Evolutionary conservation across 2,113 vertebrate genomes (phyloP).

Genomic region (Xenus cinereus): DNA sequence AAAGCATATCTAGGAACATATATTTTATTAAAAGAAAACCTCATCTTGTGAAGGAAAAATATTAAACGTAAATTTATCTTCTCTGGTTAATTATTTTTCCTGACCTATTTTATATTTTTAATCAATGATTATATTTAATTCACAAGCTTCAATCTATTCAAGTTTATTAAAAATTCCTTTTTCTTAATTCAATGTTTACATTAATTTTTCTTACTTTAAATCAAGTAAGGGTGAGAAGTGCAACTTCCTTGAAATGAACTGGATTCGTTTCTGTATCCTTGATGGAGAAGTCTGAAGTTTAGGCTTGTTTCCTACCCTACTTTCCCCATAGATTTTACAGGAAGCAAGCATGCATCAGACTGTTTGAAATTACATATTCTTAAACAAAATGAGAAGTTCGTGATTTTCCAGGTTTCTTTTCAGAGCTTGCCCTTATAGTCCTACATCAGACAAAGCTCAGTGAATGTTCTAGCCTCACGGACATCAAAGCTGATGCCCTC

Average conservation of each 20-base stretch:
- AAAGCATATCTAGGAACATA: background rate
- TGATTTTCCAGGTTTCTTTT: background rate
- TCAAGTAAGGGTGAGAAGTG: background rate
- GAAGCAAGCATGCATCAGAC: background rate
- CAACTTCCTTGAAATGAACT: background rate
- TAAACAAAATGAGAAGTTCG: background rate
- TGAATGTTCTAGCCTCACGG: background rate
- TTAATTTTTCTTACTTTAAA: conserved; percentile 10
- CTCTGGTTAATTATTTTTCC: conserved; percentile 8
- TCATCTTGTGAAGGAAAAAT: background rate
- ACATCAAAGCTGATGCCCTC: background rate
- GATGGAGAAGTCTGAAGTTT: background rate
- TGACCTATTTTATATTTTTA: conserved; percentile 18
- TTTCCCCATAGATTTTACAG: background rate
- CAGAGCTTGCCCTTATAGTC: background rate
- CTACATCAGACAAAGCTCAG: background rate
- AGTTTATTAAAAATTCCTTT: conserved; percentile 19
- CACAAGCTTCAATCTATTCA: conserved; percentile 4
- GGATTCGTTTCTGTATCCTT: background rate
- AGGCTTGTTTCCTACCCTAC: background rate
- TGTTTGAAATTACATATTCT: background rate
- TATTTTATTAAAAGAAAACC: background rate
- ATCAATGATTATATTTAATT: conserved; percentile 53
- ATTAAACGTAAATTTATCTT: background rate
- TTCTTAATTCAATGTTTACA: conserved; percentile 40